Conservation (phyloP, 2,888 invertebrate genomes). For the Pyralis farinalis region DNA sequence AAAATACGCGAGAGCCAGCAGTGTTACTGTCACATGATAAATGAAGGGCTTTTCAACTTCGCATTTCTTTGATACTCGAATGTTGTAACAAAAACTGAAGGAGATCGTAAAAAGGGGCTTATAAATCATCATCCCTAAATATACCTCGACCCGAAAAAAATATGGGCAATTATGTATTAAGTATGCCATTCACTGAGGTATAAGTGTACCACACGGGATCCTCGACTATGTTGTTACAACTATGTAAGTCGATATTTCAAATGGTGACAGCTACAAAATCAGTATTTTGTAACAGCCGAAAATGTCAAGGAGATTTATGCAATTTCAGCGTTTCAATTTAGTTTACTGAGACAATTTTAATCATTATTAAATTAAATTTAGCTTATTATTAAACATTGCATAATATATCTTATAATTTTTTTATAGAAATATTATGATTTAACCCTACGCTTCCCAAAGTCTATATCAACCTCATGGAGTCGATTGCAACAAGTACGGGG, state of each 20-base stretch:
- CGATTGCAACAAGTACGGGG: too few species aligned
- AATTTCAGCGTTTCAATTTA: too few species aligned
- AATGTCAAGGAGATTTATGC: slow-evolving; percentile 12
- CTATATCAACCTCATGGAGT: too few species aligned
- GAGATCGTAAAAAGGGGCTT: slow-evolving; percentile 21
- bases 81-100: slow-evolving; percentile 10
- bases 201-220: slow-evolving; percentile 50
- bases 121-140: slow-evolving; percentile 30
- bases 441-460: too few species aligned
- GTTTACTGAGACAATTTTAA: too few species aligned
- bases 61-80: not conserved
- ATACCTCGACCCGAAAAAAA: slow-evolving; percentile 22
- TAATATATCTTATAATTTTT: too few species aligned
- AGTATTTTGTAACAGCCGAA: slow-evolving; percentile 11
- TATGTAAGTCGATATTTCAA: slow-evolving; percentile 24
- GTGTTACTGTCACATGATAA: not conserved
- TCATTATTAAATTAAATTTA: too few species aligned
- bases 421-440: too few species aligned
- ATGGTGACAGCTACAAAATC: slow-evolving; percentile 25
- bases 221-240: slow-evolving; percentile 27
- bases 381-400: too few species aligned
- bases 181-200: slow-evolving; percentile 34
- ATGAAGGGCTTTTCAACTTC: not conserved
- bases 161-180: slow-evolving; percentile 49
- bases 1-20: not conserved